Base-by-base conservation (phyloP, 2,888 invertebrate genomes). In the Ophion ellenae region DNA sequence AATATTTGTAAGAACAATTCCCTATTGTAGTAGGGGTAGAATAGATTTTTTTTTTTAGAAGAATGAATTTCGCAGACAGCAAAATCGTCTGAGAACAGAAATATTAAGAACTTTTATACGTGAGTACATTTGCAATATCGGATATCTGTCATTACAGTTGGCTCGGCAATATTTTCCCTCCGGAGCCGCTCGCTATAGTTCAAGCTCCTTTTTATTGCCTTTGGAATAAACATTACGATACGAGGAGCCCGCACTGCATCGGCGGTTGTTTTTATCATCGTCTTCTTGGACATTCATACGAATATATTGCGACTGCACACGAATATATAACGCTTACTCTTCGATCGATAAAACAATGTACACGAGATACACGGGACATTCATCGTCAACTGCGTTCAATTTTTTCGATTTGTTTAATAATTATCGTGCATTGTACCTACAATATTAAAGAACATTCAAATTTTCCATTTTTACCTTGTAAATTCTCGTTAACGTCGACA, bases 221-320 rank as follows among this genome's bases (percentile, higher is more conserved):
- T 40, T 20, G 40, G 40, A 45, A 69, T 69, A 75, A 63, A 64
- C 67, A 63, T 61, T 71, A 59, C 69, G 45, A 64, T 64, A 14
- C 17, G 61, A 2, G 20, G 24, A 61, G n/a, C n/a, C 61, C 24
- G 61, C 61, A 61, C 24, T 61, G 61, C 61, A 47, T 47, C 47
- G 47, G 47, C 14, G 47, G 47, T 47, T 47, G 47, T 47, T 47
- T 47, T 47, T 47, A 47, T 47, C 47, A 47, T 47, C 47, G 47
- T 47, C 47, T 47, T 47, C 47, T 47, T 47, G 47, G 47, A 47
- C 47, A 47, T 47, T 47, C 47, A 47, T 61, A 24, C 61, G 24
- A 61, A 61, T 61, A 61, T 61, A 61, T 61, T 61, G 61, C 61
- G 11, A 61, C 20, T 61, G 61, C 61, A n/a, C n/a, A 61, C 24